phyloP scores from a whole-genome alignment of 2,888 invertebrate genomes.

The Osedax fenrisi region DNA sequence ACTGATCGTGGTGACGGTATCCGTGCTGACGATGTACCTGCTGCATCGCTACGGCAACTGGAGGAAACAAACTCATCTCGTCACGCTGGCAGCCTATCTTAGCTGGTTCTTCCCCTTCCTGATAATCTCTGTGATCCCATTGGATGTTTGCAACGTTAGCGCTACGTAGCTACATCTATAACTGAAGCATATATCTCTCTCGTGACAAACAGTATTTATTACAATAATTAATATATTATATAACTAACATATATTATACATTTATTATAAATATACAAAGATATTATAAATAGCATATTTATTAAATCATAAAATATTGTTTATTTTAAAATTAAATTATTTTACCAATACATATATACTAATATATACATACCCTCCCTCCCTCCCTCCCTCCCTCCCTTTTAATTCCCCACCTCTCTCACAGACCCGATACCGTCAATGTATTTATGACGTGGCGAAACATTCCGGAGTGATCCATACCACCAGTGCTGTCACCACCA shows the following conservation, averaged over 20 bases:
- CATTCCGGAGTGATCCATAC: conserved; percentile 11
- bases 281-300: too few relatives aligned
- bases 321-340: too few relatives aligned
- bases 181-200: too few relatives aligned
- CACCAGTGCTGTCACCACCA: too few relatives aligned
- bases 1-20: not conserved
- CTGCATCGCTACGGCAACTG: conserved; percentile 90
- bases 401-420: conserved; percentile 92
- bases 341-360: too few relatives aligned
- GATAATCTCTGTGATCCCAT: conserved; percentile 87
- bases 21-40: conserved; percentile 52
- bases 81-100: conserved; percentile 79
- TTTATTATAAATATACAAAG: too few relatives aligned
- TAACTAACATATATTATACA: too few relatives aligned
- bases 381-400: conserved; percentile 87
- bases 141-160: conserved; percentile 92
- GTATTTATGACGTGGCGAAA: conserved; percentile 51
- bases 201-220: too few relatives aligned
- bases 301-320: too few relatives aligned
- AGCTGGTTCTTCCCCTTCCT: conserved; percentile 98
- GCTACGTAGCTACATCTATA: too few relatives aligned
- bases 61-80: conserved; percentile 79
- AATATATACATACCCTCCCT: conserved; percentile 98
- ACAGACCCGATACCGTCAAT: conserved; percentile 75
- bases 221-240: too few relatives aligned